Base-by-base conservation (phyloP, 2,888 invertebrate genomes). In the Xanthostigma xanthostigma region DNA sequence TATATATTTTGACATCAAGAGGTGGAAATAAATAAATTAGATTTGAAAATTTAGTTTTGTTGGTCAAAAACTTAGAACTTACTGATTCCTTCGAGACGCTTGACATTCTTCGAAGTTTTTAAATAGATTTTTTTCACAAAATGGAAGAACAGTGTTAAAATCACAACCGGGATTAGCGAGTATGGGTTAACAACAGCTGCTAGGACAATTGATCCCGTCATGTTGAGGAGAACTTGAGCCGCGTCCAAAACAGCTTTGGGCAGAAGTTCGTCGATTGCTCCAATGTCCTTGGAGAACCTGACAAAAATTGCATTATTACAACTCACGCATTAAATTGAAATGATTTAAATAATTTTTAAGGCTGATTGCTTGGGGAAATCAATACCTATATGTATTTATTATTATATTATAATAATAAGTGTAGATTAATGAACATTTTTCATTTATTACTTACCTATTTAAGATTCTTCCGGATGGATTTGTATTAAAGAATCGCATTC, bases 281-380 rank as follows among this genome's bases (percentile, higher is more conserved):
- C 87, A 59, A 88, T 77, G 59, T 91, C 90, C 61, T 89, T 90
- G 1, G 89, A 82, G 59, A 91, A 89, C 53, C 90, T 46, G 40
- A 13, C 34, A 46, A 13, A 17, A 46, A 70, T 61, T 85, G 85
- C 6, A 86, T 64, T 38, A 86, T 76, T 41, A 78, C 68, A 50
- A 78, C 78, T 72, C 56, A 42, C 39, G 51, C 12, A 50, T n/a
- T 12, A 8, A 8, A 3, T 13, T 42, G 27, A 42, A 17, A n/a
- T 17, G 17, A 42, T n/a, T n/a, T n/a, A n/a, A 34, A 13, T 14
- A 12, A 39, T 13, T 5, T 17, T 42, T 44, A 27, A 12, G 10
- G 36, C 12, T 43, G 36, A 8, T 33, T 5, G 33, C 37, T 44
- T 33, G 17, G 37, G 27, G n/a, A 45, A 13, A 13, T 27, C 41